phyloP scores from a whole-genome alignment of 2,888 invertebrate genomes.

The Pecten maximus region DNA sequence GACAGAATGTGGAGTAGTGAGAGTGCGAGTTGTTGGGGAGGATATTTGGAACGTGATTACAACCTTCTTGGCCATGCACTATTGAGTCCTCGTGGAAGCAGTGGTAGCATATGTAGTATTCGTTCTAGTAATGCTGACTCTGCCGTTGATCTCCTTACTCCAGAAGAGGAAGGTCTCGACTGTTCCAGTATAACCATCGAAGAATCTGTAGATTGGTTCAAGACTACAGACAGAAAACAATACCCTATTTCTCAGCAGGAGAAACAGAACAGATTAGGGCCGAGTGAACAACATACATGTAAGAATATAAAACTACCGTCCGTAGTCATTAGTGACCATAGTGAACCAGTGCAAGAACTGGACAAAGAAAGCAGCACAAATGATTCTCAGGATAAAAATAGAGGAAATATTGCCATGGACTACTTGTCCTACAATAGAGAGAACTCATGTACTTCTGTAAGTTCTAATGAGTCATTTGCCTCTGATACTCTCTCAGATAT shows the following conservation, averaged over 20 bases:
- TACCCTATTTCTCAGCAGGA: not conserved
- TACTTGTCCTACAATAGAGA: slow-evolving; percentile 36
- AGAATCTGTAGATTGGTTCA: slow-evolving; percentile 55
- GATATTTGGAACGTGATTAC: not conserved
- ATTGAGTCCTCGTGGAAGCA: slow-evolving; percentile 69
- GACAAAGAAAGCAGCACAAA: not conserved
- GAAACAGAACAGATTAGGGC: not conserved
- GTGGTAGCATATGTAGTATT: slow-evolving; percentile 68
- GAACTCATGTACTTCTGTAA: slow-evolving; percentile 37
- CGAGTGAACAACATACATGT: not conserved
- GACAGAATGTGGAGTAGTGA: not conserved
- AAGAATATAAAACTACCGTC: slow-evolving; percentile 51
- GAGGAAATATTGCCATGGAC: slow-evolving; percentile 33
- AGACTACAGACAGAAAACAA: not conserved
- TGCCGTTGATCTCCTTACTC: slow-evolving; percentile 72
- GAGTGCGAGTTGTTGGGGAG: not conserved
- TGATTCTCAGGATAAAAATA: not conserved
- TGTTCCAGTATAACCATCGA: slow-evolving; percentile 12
- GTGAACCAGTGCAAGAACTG: slow-evolving; percentile 19
- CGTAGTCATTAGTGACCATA: slow-evolving; percentile 66
- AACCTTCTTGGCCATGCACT: slow-evolving; percentile 46
- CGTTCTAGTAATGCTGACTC: slow-evolving; percentile 76
- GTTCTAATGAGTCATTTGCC: slow-evolving; percentile 49
- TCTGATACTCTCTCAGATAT: slow-evolving; percentile 35
- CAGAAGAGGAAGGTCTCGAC: slow-evolving; percentile 69